Percentiles rank a stretch among this genome's conserved stretches.
These are phyloP conservation scores for Rallus limicola DNA, from an alignment of 2,113 vertebrate species.

Conservation along the genomic window DNA sequence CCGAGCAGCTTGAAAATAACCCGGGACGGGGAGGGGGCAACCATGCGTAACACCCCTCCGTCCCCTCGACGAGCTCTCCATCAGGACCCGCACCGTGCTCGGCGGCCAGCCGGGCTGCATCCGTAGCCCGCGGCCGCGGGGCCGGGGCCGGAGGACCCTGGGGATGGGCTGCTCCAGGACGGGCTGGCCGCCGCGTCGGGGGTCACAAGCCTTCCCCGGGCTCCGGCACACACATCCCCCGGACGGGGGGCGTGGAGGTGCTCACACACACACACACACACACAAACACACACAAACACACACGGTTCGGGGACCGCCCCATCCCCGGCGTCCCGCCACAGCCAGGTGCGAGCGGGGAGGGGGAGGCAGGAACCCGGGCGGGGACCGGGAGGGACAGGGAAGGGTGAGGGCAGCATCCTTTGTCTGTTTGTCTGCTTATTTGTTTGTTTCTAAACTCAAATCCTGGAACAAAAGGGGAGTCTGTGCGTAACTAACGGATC, in stretches of 20 bases:
- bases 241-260: not conserved
- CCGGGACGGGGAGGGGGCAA: not conserved
- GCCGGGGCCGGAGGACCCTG: not conserved
- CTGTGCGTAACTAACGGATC: not conserved
- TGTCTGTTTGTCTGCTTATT: not conserved
- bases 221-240: not conserved
- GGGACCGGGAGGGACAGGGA: not conserved
- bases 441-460: conserved; percentile 1
- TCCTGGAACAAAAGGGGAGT: not conserved
- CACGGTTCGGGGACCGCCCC: not conserved
- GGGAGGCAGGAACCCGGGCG: not conserved
- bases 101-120: not conserved
- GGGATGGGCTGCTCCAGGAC: not conserved
- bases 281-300: not conserved
- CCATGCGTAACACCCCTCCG: no score
- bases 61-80: not conserved
- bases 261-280: not conserved
- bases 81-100: not conserved
- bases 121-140: no score
- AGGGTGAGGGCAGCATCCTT: not conserved
- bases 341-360: not conserved
- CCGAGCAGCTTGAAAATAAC: not conserved
- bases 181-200: not conserved
- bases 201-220: not conserved
- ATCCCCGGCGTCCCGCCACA: not conserved